Evolutionary conservation across 2,888 invertebrate genomes (phyloP).

Genomic region (Dryobota labecula): DNA sequence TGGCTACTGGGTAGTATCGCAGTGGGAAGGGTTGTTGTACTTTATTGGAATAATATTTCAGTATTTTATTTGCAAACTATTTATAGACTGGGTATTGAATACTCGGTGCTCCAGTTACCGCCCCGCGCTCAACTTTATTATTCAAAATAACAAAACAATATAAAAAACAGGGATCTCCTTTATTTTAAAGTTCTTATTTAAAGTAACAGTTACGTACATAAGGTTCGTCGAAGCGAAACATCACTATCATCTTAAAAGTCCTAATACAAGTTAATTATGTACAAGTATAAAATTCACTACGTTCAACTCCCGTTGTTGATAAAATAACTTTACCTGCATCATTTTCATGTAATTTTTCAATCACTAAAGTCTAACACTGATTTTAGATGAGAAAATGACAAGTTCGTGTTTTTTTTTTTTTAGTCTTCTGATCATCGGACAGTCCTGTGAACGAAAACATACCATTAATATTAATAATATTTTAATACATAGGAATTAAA

Average conservation of each 20-base stretch:
- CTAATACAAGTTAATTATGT: slow-evolving; percentile 84
- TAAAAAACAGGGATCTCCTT: slow-evolving; percentile 84
- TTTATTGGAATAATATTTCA: slow-evolving; percentile 55
- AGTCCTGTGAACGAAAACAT: slow-evolving; percentile 77
- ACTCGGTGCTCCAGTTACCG: slow-evolving; percentile 12
- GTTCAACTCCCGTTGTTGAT: slow-evolving; percentile 77
- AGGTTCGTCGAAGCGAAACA: slow-evolving; percentile 85
- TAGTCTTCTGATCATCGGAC: slow-evolving; percentile 82
- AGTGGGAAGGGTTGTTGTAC: slow-evolving; percentile 47
- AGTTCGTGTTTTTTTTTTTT: slow-evolving; percentile 64
- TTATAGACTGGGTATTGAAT: slow-evolving; percentile 47
- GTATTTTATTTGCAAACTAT: slow-evolving; percentile 57
- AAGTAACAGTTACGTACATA: slow-evolving; percentile 87
- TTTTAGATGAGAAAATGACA: slow-evolving; percentile 78
- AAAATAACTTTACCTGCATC: slow-evolving; percentile 80
- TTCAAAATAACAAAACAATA: slow-evolving; percentile 54
- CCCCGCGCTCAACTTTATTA: slow-evolving; percentile 14
- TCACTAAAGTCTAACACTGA: slow-evolving; percentile 86
- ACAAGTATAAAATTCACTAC: slow-evolving; percentile 89
- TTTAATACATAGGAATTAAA: not conserved
- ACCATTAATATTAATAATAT: slow-evolving; percentile 5
- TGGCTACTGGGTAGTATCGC: slow-evolving; percentile 22
- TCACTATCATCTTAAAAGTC: slow-evolving; percentile 83
- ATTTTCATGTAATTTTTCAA: slow-evolving; percentile 76
- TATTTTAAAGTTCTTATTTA: slow-evolving; percentile 83